Evolutionary conservation across 2,888 invertebrate species (phyloP).

Genomic region (Epistrophe grossulariae): DNA sequence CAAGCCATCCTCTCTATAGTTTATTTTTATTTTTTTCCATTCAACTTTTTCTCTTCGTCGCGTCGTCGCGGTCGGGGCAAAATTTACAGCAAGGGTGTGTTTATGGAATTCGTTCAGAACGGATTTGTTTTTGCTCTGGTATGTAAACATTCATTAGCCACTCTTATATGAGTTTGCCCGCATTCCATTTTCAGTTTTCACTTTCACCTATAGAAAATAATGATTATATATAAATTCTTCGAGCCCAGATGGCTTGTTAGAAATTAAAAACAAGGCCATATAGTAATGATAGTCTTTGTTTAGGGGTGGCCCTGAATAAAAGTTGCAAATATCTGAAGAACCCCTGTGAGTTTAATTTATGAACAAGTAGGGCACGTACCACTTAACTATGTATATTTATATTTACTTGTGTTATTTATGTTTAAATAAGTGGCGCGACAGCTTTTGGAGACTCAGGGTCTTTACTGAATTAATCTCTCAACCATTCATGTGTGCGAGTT

Average conservation of each 20-base stretch:
- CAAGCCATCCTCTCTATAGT: neutral
- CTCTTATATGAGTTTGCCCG: slow-evolving; percentile 59
- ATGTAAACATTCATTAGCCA: slow-evolving; percentile 42
- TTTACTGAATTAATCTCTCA: no score
- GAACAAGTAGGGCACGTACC: neutral
- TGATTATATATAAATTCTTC: neutral
- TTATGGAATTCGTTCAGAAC: slow-evolving; percentile 15
- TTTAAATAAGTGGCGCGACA: neutral
- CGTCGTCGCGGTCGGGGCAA: neutral
- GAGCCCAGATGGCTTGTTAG: neutral
- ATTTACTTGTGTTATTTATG: neutral
- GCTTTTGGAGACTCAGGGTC: no score
- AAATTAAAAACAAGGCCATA: slow-evolving; percentile 25
- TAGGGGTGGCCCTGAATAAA: slow-evolving; percentile 20
- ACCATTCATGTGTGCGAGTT: no score
- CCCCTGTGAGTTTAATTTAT: neutral
- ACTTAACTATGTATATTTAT: neutral
- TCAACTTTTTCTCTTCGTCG: neutral
- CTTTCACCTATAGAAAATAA: slow-evolving; percentile 52
- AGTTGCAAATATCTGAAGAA: neutral
- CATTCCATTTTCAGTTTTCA: slow-evolving; percentile 65
- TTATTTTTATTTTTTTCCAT: neutral
- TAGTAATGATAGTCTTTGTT: slow-evolving; percentile 4
- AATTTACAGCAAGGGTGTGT: slow-evolving; percentile 7
- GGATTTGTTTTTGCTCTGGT: slow-evolving; percentile 23